phyloP scores from a whole-genome alignment of 1,140 invertebrate species.

The Anadara kagoshimensis region DNA sequence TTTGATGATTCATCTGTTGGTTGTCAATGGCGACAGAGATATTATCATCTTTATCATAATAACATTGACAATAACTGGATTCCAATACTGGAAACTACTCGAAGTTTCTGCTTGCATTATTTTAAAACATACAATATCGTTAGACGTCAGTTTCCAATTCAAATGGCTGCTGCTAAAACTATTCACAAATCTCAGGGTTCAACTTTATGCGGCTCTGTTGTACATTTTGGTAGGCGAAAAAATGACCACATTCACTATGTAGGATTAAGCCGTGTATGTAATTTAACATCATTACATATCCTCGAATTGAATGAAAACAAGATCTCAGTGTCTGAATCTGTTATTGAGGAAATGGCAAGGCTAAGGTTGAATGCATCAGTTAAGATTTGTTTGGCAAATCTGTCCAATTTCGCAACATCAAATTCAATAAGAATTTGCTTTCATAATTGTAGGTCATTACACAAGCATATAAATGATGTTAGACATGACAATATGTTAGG shows the following conservation, averaged over 20 bases:
- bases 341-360: slow-evolving; percentile 4
- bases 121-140: slow-evolving; percentile 11
- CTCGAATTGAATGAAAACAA: slow-evolving; percentile 1
- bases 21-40: neutral
- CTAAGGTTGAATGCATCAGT: neutral
- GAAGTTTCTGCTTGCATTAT: slow-evolving; percentile 21
- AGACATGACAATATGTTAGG: neutral
- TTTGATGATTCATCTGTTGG: slow-evolving; percentile 7
- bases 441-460: slow-evolving; percentile 22
- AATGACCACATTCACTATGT: slow-evolving; percentile 35
- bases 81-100: slow-evolving; percentile 18
- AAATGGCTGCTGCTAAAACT: no score
- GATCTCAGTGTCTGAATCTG: slow-evolving; percentile 6
- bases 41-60: neutral
- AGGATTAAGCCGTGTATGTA: slow-evolving; percentile 21
- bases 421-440: slow-evolving; percentile 6
- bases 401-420: neutral
- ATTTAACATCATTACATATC: slow-evolving; percentile 1
- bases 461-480: slow-evolving; percentile 18
- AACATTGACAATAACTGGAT: slow-evolving; percentile 2
- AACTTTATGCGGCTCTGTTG: slow-evolving; percentile 16
- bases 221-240: slow-evolving; percentile 29
- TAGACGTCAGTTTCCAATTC: slow-evolving; percentile 25
- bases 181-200: slow-evolving; percentile 34
- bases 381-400: neutral